These are phyloP conservation scores for Ctenopoma multispine DNA, from an alignment of 2,797 vertebrate genomes.

Conservation along the genomic window DNA sequence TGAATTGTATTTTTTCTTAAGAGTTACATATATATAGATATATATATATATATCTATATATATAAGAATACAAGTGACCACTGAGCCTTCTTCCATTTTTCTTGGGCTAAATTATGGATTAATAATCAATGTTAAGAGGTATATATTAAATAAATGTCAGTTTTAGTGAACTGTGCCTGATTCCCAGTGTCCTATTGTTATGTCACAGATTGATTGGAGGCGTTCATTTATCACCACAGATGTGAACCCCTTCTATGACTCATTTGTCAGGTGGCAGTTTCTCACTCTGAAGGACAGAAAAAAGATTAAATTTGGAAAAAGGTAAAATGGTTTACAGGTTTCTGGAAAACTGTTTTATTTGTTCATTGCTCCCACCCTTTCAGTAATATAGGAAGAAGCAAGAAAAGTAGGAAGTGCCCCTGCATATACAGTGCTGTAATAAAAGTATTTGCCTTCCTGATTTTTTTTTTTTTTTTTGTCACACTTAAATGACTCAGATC, in stretches of 20 bases:
- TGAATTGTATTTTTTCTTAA: neutral
- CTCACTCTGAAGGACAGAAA: constrained; percentile 93
- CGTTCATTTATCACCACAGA: constrained; percentile 97
- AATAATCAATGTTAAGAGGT: neutral
- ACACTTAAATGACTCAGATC: too few species aligned
- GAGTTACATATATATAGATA: too few species aligned
- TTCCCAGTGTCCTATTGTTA: constrained; percentile 11
- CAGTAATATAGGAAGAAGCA: neutral
- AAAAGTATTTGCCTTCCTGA: too few species aligned
- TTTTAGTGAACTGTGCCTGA: neutral
- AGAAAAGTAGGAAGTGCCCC: neutral
- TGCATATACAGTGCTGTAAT: neutral
- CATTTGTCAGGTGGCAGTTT: constrained; percentile 98
- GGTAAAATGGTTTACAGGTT: constrained; percentile 78
- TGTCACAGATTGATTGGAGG: constrained; percentile 93
- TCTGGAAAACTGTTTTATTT: neutral
- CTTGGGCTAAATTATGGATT: neutral
- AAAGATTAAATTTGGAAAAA: constrained; percentile 97
- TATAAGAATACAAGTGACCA: neutral
- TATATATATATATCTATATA: too few species aligned
- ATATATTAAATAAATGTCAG: neutral
- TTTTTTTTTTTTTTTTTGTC: too few species aligned
- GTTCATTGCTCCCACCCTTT: neutral
- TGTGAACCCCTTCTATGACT: constrained; percentile 97
- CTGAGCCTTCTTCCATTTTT: neutral